Percentiles rank a stretch among this genome's conserved stretches.
Evolutionary conservation across 2,113 vertebrate species (phyloP).

Genomic region (Caranx melampygus): DNA sequence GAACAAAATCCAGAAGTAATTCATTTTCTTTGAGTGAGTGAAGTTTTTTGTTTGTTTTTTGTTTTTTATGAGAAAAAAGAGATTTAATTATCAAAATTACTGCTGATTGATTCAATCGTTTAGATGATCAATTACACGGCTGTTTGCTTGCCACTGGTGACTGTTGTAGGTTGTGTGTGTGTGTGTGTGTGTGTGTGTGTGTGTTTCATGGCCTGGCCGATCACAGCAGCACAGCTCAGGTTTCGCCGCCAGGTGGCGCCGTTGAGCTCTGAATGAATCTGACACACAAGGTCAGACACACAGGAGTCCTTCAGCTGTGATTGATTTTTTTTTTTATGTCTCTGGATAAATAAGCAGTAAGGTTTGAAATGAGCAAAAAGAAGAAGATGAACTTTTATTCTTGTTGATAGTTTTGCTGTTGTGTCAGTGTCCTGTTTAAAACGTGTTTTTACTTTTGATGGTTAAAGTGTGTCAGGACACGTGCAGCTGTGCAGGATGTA

Average conservation of each 20-base stretch:
- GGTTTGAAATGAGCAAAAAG: too few relatives aligned
- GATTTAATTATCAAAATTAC: background rate
- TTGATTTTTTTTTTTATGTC: background rate
- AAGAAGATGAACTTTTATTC: too few relatives aligned
- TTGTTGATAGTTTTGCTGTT: background rate
- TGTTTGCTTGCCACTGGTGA: background rate
- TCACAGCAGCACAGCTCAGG: background rate
- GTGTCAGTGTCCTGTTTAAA: background rate
- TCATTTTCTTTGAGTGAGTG: too few relatives aligned
- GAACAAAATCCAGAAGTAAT: background rate
- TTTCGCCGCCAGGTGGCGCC: constrained; percentile 52
- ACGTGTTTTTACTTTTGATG: background rate
- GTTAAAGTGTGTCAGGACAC: background rate
- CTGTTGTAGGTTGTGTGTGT: too few relatives aligned
- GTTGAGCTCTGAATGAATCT: constrained; percentile 15
- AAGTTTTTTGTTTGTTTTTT: background rate
- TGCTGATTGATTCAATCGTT: background rate
- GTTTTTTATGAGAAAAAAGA: background rate
- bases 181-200: too few relatives aligned
- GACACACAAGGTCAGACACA: constrained; percentile 31
- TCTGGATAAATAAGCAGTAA: background rate
- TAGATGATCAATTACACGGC: background rate
- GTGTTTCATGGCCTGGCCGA: background rate
- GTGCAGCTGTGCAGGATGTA: background rate
- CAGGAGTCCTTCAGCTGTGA: constrained; percentile 3